phyloP scores from a whole-genome alignment of 2,113 vertebrate species.

The Lagenorhynchus albirostris region DNA sequence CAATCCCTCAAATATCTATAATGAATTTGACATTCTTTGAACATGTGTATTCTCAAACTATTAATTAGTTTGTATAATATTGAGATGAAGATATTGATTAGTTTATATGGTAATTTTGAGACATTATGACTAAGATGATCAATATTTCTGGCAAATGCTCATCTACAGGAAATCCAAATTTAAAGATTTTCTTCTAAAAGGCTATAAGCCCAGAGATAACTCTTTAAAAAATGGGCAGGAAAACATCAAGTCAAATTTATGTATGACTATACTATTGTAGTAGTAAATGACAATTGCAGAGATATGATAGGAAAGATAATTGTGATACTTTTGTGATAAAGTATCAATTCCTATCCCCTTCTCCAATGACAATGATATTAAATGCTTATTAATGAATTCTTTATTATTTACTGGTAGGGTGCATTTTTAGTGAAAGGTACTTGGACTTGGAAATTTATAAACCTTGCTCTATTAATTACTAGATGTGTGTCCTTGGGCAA shows the following conservation, averaged over 20 bases:
- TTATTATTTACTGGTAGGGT: not conserved
- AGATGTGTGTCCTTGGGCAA: not conserved
- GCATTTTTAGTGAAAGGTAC: not conserved
- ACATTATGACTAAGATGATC: not conserved
- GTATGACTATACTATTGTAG: not conserved
- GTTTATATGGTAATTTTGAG: not conserved
- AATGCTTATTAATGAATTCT: not conserved
- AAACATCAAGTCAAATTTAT: slow-evolving; percentile 26
- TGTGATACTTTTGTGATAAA: not conserved
- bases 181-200: not conserved
- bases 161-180: not conserved
- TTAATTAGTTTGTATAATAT: not conserved
- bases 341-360: not conserved
- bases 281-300: not conserved
- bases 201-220: not conserved
- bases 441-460: slow-evolving; percentile 29
- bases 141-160: slow-evolving; percentile 2
- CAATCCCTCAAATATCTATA: not conserved
- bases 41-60: not conserved
- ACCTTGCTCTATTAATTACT: not conserved
- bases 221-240: not conserved
- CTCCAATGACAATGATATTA: not conserved
- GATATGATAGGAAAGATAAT: not conserved
- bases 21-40: slow-evolving; percentile 4
- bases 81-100: not conserved